Evolutionary conservation across 2,888 invertebrate genomes (phyloP).

Genomic region (Tigriopus californicus): DNA sequence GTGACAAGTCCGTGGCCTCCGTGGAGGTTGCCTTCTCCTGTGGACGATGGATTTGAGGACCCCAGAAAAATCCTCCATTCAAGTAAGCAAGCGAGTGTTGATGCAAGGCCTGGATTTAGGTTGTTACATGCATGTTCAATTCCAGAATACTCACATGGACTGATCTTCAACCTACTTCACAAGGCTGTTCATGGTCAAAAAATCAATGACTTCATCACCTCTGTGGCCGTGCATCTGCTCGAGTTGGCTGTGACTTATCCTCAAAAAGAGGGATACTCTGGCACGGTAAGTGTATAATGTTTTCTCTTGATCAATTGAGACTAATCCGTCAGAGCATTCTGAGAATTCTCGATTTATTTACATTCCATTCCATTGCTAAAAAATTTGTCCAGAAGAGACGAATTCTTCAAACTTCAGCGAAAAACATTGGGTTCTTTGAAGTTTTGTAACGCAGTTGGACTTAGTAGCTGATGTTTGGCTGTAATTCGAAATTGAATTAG

Average conservation of each 20-base stretch:
- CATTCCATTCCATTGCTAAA: no score
- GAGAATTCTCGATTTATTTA: no score
- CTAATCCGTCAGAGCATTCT: not conserved
- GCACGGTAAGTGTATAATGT: slow-evolving; percentile 13
- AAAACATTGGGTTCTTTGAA: no score
- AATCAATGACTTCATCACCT: slow-evolving; percentile 70
- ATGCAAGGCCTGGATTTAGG: slow-evolving; percentile 4
- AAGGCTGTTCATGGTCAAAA: slow-evolving; percentile 54
- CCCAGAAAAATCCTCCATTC: slow-evolving; percentile 42
- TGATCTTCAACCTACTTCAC: slow-evolving; percentile 60
- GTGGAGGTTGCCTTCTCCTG: slow-evolving; percentile 47
- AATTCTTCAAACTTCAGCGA: no score
- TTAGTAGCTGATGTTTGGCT: no score
- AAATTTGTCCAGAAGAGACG: no score
- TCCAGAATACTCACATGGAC: slow-evolving; percentile 37
- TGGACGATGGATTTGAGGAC: slow-evolving; percentile 44
- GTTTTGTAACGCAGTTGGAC: no score
- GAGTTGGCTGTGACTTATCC: slow-evolving; percentile 50
- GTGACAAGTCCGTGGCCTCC: slow-evolving; percentile 52
- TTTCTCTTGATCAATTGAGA: no score
- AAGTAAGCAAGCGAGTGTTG: slow-evolving; percentile 28
- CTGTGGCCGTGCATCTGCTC: slow-evolving; percentile 63
- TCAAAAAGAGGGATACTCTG: slow-evolving; percentile 15
- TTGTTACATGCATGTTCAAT: slow-evolving; percentile 1
- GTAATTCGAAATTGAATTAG: no score